These are phyloP conservation scores for Poecile montanus DNA, from an alignment of 2,797 vertebrate genomes.

Conservation along the genomic window DNA sequence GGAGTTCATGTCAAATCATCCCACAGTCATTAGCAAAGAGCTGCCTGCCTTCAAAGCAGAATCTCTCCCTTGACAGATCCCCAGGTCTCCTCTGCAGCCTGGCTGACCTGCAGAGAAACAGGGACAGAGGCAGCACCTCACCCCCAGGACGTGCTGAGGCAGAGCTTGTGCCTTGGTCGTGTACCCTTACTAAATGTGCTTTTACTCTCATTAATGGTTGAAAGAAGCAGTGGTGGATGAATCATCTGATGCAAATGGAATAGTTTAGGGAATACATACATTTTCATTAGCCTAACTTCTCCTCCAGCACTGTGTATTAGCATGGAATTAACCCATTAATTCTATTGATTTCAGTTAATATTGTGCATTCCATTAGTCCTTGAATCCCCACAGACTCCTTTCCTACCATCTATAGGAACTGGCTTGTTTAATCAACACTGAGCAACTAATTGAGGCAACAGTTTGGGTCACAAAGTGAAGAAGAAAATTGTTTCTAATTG, in stretches of 20 bases:
- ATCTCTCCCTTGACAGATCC: too few relatives aligned
- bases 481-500: conserved; percentile 33
- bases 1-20: neutral
- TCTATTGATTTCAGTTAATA: conserved; percentile 64
- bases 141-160: neutral
- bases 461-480: conserved; percentile 11
- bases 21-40: neutral
- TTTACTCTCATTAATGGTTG: conserved; percentile 50
- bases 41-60: neutral
- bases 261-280: conserved; percentile 56
- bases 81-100: neutral
- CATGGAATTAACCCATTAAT: conserved; percentile 68
- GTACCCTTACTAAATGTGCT: conserved; percentile 34
- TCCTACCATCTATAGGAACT: neutral
- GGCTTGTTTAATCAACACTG: conserved; percentile 61
- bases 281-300: conserved; percentile 67
- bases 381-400: neutral
- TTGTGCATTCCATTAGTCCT: neutral
- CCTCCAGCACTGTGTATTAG: conserved; percentile 30
- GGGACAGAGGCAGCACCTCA: neutral
- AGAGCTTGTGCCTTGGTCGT: neutral
- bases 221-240: conserved; percentile 39
- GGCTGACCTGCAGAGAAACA: neutral
- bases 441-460: conserved; percentile 15
- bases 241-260: conserved; percentile 64